Conservation (phyloP, 2,113 vertebrate genomes). For the Epinephelus fuscoguttatus region DNA sequence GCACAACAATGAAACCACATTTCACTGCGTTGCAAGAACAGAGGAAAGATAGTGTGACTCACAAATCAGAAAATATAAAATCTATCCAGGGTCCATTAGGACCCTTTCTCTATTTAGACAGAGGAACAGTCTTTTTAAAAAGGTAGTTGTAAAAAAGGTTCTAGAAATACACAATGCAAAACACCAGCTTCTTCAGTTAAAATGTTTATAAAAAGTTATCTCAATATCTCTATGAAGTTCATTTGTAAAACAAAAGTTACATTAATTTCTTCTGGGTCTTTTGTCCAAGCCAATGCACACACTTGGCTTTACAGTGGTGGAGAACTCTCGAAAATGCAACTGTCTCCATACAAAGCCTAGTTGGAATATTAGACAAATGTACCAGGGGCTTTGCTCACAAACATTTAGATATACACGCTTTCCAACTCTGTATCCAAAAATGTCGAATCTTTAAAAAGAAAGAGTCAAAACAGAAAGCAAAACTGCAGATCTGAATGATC, state of each 20-base stretch:
- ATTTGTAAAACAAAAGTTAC: constrained; percentile 43
- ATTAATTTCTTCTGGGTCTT: constrained; percentile 62
- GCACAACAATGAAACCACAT: constrained; percentile 74
- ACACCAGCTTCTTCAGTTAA: constrained; percentile 55
- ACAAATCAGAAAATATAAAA: constrained; percentile 9
- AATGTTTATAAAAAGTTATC: constrained; percentile 48
- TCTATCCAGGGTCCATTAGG: constrained; percentile 39
- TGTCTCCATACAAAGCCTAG: constrained; percentile 27
- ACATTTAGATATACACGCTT: constrained; percentile 39
- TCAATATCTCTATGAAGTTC: constrained; percentile 38
- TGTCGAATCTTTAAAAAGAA: constrained; percentile 28
- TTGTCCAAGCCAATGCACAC: constrained; percentile 43
- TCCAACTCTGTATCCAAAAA: constrained; percentile 39
- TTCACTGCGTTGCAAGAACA: constrained; percentile 71
- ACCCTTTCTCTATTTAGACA: constrained; percentile 54
- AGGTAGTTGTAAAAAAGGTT: constrained; percentile 54
- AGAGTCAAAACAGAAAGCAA: constrained; percentile 39
- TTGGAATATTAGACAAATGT: constrained; percentile 21
- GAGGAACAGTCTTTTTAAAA: constrained; percentile 48
- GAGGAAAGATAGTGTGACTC: constrained; percentile 40
- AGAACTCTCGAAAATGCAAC: constrained; percentile 19
- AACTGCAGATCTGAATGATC: constrained; percentile 50
- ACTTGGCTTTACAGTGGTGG: constrained; percentile 22
- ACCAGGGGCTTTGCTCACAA: constrained; percentile 25
- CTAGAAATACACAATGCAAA: constrained; percentile 71